These are phyloP conservation scores for Pedetes capensis DNA, from an alignment of 2,113 vertebrate genomes.

Conservation along the genomic window DNA sequence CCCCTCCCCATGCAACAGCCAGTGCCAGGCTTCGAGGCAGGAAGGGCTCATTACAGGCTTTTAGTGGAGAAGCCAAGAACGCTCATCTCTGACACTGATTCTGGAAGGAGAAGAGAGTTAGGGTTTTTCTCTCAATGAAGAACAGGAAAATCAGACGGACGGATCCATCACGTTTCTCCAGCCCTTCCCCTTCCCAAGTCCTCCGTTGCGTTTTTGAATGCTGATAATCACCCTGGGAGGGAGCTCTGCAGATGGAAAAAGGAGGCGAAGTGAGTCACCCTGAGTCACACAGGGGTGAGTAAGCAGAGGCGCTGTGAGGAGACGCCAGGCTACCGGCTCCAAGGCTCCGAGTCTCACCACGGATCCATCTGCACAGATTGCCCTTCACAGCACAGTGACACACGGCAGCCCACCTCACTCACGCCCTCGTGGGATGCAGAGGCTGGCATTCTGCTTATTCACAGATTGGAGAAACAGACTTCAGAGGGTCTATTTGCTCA, in stretches of 20 bases:
- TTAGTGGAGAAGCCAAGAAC: neutral
- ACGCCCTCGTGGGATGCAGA: neutral
- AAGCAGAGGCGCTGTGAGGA: neutral
- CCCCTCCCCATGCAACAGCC: neutral
- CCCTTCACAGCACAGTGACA: neutral
- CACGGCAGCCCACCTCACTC: neutral
- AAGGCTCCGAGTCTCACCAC: neutral
- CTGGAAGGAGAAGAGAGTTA: neutral
- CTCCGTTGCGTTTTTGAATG: slow-evolving; percentile 12
- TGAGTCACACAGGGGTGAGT: slow-evolving; percentile 14
- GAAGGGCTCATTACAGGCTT: neutral
- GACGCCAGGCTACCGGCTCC: neutral
- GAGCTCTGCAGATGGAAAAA: neutral
- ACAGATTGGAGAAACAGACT: neutral
- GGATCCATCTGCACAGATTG: neutral
- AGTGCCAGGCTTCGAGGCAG: neutral
- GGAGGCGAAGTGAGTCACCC: slow-evolving; percentile 24
- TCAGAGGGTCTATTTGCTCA: neutral
- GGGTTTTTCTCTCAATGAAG: neutral
- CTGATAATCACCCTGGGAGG: neutral
- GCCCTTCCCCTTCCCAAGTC: neutral
- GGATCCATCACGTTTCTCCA: neutral
- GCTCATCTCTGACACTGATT: neutral
- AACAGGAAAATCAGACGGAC: neutral
- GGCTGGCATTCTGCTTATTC: neutral